A percentile compares a stretch with the other conserved stretches of the same genome.
phyloP scores from a whole-genome alignment of 2,113 vertebrate species.

The Onychorhynchus coronatus region DNA sequence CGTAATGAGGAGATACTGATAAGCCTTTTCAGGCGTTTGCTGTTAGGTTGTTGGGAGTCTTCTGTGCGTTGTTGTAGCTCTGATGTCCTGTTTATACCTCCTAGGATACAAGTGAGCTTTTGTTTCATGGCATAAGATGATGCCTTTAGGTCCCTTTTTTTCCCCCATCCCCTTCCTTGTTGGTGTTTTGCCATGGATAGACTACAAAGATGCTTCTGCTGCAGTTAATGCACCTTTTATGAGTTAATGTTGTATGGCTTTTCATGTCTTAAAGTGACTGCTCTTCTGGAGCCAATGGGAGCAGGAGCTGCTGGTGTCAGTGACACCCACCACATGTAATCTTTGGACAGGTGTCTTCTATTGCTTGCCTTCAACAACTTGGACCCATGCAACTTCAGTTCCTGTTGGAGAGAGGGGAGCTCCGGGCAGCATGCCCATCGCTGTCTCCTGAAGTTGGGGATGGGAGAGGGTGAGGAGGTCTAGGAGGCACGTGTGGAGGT shows the following conservation, averaged over 20 bases:
- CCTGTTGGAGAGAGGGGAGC: rapidly evolving
- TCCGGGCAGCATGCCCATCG: rapidly evolving
- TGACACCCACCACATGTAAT: background rate
- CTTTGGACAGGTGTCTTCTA: background rate
- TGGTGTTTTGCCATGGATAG: background rate
- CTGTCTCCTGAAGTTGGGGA: background rate
- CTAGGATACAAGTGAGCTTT: background rate
- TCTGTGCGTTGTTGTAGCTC: background rate
- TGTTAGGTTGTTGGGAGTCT: background rate
- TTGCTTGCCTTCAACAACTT: background rate
- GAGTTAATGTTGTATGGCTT: background rate
- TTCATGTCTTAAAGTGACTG: background rate
- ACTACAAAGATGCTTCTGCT: background rate
- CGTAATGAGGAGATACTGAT: background rate
- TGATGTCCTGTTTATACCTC: background rate
- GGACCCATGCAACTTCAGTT: background rate
- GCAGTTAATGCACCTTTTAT: background rate
- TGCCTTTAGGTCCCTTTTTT: background rate
- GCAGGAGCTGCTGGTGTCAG: background rate
- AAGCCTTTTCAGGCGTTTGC: background rate
- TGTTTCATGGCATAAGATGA: background rate
- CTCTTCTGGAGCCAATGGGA: background rate
- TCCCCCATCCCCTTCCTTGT: background rate
- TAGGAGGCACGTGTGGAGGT: background rate
- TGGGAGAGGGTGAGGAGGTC: rapidly evolving